Base-by-base conservation (phyloP, 2,113 vertebrate species). In the Psettodes erumei region DNA sequence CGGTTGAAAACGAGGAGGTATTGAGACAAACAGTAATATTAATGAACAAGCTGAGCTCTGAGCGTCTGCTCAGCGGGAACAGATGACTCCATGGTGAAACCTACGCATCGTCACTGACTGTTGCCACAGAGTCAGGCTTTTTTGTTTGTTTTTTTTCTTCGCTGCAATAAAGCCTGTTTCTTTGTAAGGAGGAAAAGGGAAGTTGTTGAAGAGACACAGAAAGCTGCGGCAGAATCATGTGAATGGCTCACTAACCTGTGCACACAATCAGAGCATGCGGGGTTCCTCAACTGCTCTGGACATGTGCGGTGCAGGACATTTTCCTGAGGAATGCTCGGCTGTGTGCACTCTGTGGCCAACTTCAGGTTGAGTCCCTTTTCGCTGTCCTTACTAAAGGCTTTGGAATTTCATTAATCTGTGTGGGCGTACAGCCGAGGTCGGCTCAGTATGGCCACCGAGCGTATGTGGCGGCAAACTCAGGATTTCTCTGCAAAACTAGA, bases 371-470 rank as follows among this genome's bases (percentile, higher is more conserved):
- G 77, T 80, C 76, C 77, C 77, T 76, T 83, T 83, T 79, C 73
- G 60, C 79, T 61, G 80, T 77, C 76, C 77, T 90, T 92, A 93
- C 82, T 91, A 91, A 94, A 84, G 58, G 54, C 75, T 79, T 73
- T 91, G 91, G 91, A 92, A 94, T 94, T 90, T 86, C 83, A 85
- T 88, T 89, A 90, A 91, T 93, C 85, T 88, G 89, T 78, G 91
- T 89, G 90, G 91, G 93, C 81, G 90, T 89, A 60, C 45, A 59
- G 83, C 55, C 72, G 73, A 81, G 82, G 71, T 90, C 61, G 38
- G 65, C 85, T 79, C 58, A 43, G 25, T 61, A 75, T 71, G 80
- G 78, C 70, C 53, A 32, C 42, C 16, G 12, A 59, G 55, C 79
- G 58, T 54, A 27, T 75, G 50, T 54, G 66, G 47, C 63, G 40